Evolutionary conservation across 2,113 vertebrate genomes (phyloP).

Genomic region (Tapirus terrestris): DNA sequence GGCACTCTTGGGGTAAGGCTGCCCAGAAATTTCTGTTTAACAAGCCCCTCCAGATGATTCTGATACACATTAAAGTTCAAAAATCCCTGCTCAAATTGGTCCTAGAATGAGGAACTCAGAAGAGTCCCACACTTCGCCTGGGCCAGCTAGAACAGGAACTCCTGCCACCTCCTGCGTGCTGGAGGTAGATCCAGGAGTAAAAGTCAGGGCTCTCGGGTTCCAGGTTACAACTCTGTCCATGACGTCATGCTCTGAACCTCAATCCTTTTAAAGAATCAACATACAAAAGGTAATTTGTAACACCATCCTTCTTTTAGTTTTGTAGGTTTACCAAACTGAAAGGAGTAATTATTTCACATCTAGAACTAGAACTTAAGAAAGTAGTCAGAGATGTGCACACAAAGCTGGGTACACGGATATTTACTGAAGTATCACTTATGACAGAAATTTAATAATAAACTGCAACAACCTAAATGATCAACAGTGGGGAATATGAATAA

Average conservation of each 20-base stretch:
- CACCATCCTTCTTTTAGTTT: background rate
- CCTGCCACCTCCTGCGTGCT: background rate
- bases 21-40: background rate
- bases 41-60: background rate
- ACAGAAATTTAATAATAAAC: background rate
- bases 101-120: background rate
- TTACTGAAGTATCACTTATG: background rate
- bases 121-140: background rate
- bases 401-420: background rate
- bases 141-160: background rate
- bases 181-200: background rate
- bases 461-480: background rate
- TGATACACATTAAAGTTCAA: background rate
- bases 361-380: background rate
- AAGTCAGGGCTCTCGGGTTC: background rate
- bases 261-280: background rate
- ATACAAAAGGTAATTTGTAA: background rate
- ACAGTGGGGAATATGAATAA: background rate
- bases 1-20: background rate
- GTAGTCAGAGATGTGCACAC: background rate
- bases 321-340: background rate
- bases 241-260: background rate
- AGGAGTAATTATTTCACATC: background rate
- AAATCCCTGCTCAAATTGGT: background rate
- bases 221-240: background rate